Conservation (phyloP, 2,888 invertebrate species). For the Chrysotoxum bicinctum region DNA sequence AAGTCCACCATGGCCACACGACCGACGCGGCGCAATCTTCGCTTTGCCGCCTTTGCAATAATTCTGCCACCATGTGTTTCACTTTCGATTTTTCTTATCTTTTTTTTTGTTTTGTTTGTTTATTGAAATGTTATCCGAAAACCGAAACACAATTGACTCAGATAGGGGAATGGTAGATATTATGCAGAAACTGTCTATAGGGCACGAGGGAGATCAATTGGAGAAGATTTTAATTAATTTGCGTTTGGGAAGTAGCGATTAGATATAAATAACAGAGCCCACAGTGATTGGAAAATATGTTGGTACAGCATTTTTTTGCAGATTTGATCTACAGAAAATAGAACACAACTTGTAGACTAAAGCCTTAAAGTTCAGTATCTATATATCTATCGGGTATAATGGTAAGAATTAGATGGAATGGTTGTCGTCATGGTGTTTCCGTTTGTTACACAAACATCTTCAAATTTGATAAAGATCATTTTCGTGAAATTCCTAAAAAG, state of each 20-base stretch:
- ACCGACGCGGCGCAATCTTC: neutral
- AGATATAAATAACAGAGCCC: constrained; percentile 24
- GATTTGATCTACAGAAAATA: too few relatives aligned
- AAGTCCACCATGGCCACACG: constrained; percentile 29
- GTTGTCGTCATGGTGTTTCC: too few relatives aligned
- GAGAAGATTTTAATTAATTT: constrained; percentile 57
- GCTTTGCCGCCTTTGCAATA: neutral
- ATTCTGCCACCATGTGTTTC: neutral
- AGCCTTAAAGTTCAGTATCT: too few relatives aligned
- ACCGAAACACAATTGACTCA: neutral
- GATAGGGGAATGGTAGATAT: neutral
- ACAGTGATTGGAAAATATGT: neutral
- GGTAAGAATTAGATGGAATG: too few relatives aligned
- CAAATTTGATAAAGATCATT: too few relatives aligned
- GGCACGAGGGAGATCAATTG: constrained; percentile 54
- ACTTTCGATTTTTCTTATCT: constrained; percentile 33
- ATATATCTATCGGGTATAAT: too few relatives aligned
- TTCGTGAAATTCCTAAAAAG: too few relatives aligned
- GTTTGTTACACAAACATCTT: too few relatives aligned
- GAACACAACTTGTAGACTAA: too few relatives aligned
- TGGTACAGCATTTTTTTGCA: neutral
- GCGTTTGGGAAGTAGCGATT: constrained; percentile 46
- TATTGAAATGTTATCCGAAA: constrained; percentile 28
- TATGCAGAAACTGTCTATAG: neutral
- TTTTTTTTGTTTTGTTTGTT: constrained; percentile 5